Base-by-base conservation (phyloP, 2,113 vertebrate species). In the Clarias gariepinus region DNA sequence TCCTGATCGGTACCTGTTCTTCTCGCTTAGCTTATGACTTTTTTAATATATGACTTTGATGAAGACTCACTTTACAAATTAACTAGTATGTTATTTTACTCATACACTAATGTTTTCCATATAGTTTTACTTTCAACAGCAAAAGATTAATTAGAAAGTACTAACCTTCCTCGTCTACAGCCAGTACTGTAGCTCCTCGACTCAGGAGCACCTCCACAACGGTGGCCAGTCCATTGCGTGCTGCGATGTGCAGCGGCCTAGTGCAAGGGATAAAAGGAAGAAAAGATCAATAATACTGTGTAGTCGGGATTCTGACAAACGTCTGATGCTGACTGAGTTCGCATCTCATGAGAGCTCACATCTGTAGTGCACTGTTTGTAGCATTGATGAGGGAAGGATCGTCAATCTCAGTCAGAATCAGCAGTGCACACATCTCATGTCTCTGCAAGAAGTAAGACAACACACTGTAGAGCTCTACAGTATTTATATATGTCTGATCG, bases 191-290 rank as follows among this genome's bases (percentile, higher is more conserved):
- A 90, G 98, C 98, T 71, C 98, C 98, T 89, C 96, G 95, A 94
- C 97, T 97, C 87, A 99, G 95, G 92, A 99, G 94, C 85, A 97
- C 98, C 95, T 99, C 97, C 86, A 99, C 98, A 23, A 99, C 98
- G 0, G 98, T 96, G 58, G 97, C 97, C 90, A 99, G 94, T 28
- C 98, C 98, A 15, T 98, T 98, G 87, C 97, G 95, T 3, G 98
- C 98, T 87, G 98, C 98, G n/a, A 99, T 97, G 90, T 99, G 98
- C 87, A 99, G 97, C 23, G 98, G 98, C 98, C 98, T 99, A 84
- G 25, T 60, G n/a, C 58, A 0, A 89, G 19, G 68, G 0, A 36
- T 9, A 21, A 74, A 36, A 41, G 0, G 19, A 64, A 61, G 23
- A 55, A 47, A 30, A 6, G 58, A 41, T 16, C 18, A 57, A 78